Conservation (phyloP, 2,888 invertebrate genomes). For the Operophtera brumata region DNA sequence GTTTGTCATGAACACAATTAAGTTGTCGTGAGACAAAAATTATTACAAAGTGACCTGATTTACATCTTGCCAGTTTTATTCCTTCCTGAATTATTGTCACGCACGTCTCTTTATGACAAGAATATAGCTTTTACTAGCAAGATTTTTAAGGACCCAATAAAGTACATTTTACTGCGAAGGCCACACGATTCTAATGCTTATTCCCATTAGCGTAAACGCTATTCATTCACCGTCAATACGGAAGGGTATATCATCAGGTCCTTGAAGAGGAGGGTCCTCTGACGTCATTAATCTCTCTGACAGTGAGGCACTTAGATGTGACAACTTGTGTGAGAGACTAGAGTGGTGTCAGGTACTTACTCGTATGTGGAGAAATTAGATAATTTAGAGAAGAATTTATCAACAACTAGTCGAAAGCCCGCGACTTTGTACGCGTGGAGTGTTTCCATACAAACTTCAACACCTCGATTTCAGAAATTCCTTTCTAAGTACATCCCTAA, state of each 20-base stretch:
- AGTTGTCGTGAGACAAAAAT: background rate
- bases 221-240: background rate
- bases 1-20: too few species aligned
- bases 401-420: too few species aligned
- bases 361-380: background rate
- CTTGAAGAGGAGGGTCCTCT: constrained; percentile 4
- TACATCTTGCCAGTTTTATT: constrained; percentile 6
- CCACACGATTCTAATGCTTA: constrained; percentile 13
- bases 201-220: background rate
- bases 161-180: constrained; percentile 8
- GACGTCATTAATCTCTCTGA: constrained; percentile 19
- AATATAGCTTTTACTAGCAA: constrained; percentile 7
- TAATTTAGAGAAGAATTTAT: background rate
- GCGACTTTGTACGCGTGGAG: too few species aligned
- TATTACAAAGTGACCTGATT: constrained; percentile 2
- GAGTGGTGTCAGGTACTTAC: constrained; percentile 1
- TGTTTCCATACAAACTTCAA: too few species aligned
- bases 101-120: constrained; percentile 16
- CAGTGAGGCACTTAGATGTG: constrained; percentile 16
- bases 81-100: constrained; percentile 11
- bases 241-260: background rate
- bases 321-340: constrained; percentile 9
- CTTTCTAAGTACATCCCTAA: too few species aligned
- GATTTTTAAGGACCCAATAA: constrained; percentile 16
- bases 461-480: too few species aligned